Evolutionary conservation across 2,888 invertebrate genomes (phyloP), one percentile per base, ranked within the genome.

Genomic region (Pharmacophagus antenor): DNA sequence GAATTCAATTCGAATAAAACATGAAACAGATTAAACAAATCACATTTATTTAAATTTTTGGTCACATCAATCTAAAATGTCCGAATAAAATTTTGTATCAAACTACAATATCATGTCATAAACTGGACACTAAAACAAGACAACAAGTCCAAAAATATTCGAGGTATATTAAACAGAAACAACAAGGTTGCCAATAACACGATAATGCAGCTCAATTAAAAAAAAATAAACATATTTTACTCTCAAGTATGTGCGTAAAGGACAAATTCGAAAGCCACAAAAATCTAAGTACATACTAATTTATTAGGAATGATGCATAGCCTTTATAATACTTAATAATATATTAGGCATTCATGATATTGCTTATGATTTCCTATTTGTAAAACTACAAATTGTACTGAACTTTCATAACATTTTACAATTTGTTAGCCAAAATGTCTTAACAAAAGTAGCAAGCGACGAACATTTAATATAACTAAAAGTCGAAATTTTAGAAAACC

Each of bases 181-280:
- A 73, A 76, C 70, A 71, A 70, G 67, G 70, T 69, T 75, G 72
- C 67, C 74, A 76, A 75, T 74, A 64, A 71, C 76, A 83, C 76
- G 76, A 78, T 82, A 82, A 82, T 79, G 82, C 74, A 81, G 82
- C 82, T 82, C 77, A 80, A 82, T 78, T 67, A 73, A 75, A 71
- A 79, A 81, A 78, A 75, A 76, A 74, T 72, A 71, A 70, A 72
- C 66, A n/a, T 70, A 50, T 51, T 69, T 56, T 49, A 27, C 42
- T 51, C 50, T 59, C 51, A 52, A 58, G 51, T 58, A 52, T 63
- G 65, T 62, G 62, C 61, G 57, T 56, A 50, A 56, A 60, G 22
- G 60, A 48, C 51, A 44, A 55, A 59, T 50, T 56, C 37, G 37
- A 56, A 63, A 53, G 57, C 58, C 58, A 48, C 55, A 56, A 56